These are phyloP conservation scores for Meles meles DNA, from an alignment of 2,113 vertebrate genomes.

Conservation along the genomic window DNA sequence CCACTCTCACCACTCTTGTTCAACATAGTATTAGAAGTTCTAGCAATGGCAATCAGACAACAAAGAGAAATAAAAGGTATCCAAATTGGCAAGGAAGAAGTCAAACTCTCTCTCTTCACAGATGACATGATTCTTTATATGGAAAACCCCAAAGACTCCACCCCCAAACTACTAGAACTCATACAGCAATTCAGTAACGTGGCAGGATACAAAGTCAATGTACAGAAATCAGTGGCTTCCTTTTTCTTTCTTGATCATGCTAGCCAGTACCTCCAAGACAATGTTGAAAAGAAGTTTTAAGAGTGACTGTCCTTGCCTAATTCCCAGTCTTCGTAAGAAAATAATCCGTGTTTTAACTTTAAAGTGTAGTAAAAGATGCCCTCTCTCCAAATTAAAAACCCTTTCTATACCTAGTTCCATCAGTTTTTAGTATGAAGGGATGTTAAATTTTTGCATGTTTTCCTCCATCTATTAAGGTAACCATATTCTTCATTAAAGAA, in stretches of 20 bases:
- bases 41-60: too few relatives aligned
- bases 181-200: too few relatives aligned
- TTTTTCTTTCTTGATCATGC: neutral
- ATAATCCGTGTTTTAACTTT: neutral
- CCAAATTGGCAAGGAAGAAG: too few relatives aligned
- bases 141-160: too few relatives aligned
- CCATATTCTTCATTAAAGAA: neutral
- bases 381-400: neutral
- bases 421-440: neutral
- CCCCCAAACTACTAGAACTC: too few relatives aligned
- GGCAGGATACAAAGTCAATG: too few relatives aligned
- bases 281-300: neutral
- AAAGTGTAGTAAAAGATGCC: neutral
- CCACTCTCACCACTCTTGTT: too few relatives aligned
- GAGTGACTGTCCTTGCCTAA: neutral
- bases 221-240: too few relatives aligned
- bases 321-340: neutral
- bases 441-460: neutral
- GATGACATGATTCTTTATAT: too few relatives aligned
- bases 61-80: too few relatives aligned
- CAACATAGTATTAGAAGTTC: too few relatives aligned
- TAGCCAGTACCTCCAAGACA: neutral
- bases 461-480: neutral
- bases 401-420: neutral
- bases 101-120: too few relatives aligned